Percentiles rank a stretch among this genome's conserved stretches.
Evolutionary conservation across 1,140 invertebrate genomes (phyloP).

Genomic region (Camponotus floridanus): DNA sequence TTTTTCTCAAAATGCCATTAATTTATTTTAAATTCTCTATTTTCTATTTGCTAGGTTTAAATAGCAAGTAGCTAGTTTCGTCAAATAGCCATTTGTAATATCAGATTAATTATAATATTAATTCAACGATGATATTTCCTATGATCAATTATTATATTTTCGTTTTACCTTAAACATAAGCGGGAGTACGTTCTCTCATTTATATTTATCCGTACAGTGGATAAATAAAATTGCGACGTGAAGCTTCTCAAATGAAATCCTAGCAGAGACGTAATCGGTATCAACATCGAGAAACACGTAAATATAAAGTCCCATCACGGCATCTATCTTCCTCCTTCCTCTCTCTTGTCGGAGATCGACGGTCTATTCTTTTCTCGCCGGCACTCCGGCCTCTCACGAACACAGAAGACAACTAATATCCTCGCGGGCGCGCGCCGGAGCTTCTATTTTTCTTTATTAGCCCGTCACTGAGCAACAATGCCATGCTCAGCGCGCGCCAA

Average conservation of each 20-base stretch:
- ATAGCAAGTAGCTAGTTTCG: constrained; percentile 2
- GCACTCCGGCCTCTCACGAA: neutral
- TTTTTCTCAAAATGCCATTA: neutral
- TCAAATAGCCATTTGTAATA: constrained; percentile 8
- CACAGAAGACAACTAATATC: constrained; percentile 74
- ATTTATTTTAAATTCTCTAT: neutral
- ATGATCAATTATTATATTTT: neutral
- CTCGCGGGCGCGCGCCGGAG: neutral
- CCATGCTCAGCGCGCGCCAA: neutral
- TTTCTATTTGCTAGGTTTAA: neutral
- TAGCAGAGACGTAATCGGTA: neutral
- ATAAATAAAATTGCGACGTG: constrained; percentile 36
- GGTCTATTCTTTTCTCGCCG: neutral
- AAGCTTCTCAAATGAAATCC: constrained; percentile 40
- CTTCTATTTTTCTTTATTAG: constrained; percentile 79
- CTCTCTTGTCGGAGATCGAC: neutral
- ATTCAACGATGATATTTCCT: constrained; percentile 36
- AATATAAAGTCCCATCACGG: constrained; percentile 55
- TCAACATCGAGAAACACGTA: constrained; percentile 29
- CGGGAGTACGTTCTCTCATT: neutral
- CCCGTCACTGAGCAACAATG: constrained; percentile 55
- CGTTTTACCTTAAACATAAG: neutral
- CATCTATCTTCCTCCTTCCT: neutral
- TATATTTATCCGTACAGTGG: constrained; percentile 6
- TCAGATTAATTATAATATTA: constrained; percentile 10